Base-by-base conservation (phyloP, 2,113 vertebrate genomes). In the Pelusios castaneus region DNA sequence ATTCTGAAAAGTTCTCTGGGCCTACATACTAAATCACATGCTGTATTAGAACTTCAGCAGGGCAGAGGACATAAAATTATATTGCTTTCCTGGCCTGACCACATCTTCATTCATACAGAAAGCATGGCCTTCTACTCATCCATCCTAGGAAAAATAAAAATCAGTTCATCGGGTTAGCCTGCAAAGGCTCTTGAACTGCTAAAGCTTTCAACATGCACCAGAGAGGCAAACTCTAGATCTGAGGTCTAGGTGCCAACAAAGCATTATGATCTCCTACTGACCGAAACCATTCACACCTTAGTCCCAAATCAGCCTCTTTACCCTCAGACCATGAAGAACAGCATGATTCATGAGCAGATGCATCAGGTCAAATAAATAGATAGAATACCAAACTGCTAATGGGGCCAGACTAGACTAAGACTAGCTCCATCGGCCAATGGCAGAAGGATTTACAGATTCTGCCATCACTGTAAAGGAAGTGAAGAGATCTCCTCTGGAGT, bases 111-210 rank as follows among this genome's bases (percentile, higher is more conserved):
- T 88, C 47, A 70, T 73, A 60, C 4, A 52, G 45, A 2, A 3
- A 75, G 80, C 47, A 43, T 95, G 55, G 51, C 19, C 51, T 96
- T 93, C 82, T 81, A 70, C 89, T 58, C 89, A 88, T 25, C 51
- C 22, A 21, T 88, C 55, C 45, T 70, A 84, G 82, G 84, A 84
- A 94, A 82, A 47, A 67, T 5, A 38, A 49, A 94, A 92, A 88
- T 51, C 91, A 95, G 94, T 63, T 70, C 29, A 95, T 13, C 21
- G 5, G 34, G 94, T 95, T 88, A 79, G 86, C 95, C 85, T 4
- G 1, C 55, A 89, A 88, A 89, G 31, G 52, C 82, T 51, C 73
- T 89, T n/a, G 25, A 95, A 90, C 73, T 51, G 51, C 21, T 63
- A 56, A 77, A 87, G 51, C 22, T 80, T 92, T 94, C 84, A 52